Conservation (phyloP, 2,797 vertebrate species). For the Thaleichthys pacificus region DNA sequence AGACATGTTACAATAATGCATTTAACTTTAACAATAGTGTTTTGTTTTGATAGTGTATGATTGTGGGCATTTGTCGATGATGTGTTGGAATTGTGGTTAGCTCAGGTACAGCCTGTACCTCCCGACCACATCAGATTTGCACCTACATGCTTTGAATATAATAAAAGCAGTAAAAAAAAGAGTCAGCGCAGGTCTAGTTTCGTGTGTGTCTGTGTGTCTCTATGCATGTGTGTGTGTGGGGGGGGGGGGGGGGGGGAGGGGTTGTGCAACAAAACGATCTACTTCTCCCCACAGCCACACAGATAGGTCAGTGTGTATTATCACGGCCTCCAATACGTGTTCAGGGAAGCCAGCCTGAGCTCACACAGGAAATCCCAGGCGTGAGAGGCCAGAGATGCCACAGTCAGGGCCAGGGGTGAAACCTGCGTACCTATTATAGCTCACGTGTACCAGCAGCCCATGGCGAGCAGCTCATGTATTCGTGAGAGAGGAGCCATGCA, state of each 20-base stretch:
- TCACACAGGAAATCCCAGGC: not conserved
- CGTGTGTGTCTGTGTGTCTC: not conserved
- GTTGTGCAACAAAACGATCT: too few relatives aligned
- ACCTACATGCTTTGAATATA: not conserved
- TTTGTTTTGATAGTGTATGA: too few relatives aligned
- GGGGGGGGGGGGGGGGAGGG: too few relatives aligned
- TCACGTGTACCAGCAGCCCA: too few relatives aligned
- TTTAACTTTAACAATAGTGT: too few relatives aligned
- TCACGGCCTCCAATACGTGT: not conserved
- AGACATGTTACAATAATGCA: not conserved
- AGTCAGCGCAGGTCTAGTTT: constrained; percentile 8
- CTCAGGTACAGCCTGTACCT: too few relatives aligned
- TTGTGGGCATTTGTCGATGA: not conserved
- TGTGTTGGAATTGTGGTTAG: not conserved
- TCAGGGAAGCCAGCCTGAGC: not conserved
- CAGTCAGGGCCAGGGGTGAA: not conserved
- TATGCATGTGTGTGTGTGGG: not conserved
- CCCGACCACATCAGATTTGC: not conserved
- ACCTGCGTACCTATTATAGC: not conserved
- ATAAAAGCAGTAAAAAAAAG: constrained; percentile 6
- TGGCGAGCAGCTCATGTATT: too few relatives aligned
- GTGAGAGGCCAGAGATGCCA: not conserved
- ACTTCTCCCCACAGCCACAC: not conserved
- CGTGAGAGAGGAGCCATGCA: too few relatives aligned
- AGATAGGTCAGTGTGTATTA: not conserved